These are phyloP conservation scores for Wasmannia auropunctata DNA, from an alignment of 1,140 invertebrate genomes.

Conservation along the genomic window DNA sequence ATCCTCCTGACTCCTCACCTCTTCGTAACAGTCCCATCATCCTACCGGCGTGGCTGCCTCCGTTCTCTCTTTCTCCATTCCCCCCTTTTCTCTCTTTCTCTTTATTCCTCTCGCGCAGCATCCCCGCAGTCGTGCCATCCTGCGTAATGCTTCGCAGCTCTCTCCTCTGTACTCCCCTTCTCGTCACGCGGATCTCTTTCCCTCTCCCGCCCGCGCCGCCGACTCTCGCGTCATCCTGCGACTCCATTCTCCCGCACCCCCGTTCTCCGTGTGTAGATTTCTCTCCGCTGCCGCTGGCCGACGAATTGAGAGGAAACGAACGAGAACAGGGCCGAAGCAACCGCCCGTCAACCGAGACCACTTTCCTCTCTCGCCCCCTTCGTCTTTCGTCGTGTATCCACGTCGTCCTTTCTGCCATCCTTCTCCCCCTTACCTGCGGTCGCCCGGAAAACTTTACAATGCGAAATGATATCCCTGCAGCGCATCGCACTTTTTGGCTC, in stretches of 20 bases:
- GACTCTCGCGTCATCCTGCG: constrained; percentile 61
- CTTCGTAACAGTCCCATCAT: constrained; percentile 69
- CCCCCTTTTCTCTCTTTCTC: constrained; percentile 33
- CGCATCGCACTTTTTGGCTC: constrained; percentile 65
- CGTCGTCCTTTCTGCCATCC: constrained; percentile 34
- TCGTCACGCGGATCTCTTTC: constrained; percentile 24
- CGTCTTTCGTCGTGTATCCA: constrained; percentile 52
- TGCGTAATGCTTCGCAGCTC: constrained; percentile 42
- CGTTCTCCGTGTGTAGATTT: constrained; percentile 35
- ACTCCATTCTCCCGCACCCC: constrained; percentile 52
- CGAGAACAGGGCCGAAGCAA: constrained; percentile 79
- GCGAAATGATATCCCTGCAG: constrained; percentile 77
- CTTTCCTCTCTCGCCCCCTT: constrained; percentile 57
- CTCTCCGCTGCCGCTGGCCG: constrained; percentile 67
- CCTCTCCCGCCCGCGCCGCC: background rate
- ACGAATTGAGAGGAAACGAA: constrained; percentile 82
- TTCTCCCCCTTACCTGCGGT: constrained; percentile 65
- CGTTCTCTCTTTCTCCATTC: constrained; percentile 21
- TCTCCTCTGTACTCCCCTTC: constrained; percentile 16
- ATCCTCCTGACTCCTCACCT: constrained; percentile 78
- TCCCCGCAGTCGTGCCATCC: constrained; percentile 44
- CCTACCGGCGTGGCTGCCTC: constrained; percentile 54
- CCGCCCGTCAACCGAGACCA: constrained; percentile 78
- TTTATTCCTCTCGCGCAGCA: constrained; percentile 43
- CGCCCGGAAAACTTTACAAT: constrained; percentile 79